A percentile compares a stretch with the other conserved stretches of the same genome.
Conservation (phyloP, 2,797 vertebrate species). For the Cirrhinus mrigala region DNA sequence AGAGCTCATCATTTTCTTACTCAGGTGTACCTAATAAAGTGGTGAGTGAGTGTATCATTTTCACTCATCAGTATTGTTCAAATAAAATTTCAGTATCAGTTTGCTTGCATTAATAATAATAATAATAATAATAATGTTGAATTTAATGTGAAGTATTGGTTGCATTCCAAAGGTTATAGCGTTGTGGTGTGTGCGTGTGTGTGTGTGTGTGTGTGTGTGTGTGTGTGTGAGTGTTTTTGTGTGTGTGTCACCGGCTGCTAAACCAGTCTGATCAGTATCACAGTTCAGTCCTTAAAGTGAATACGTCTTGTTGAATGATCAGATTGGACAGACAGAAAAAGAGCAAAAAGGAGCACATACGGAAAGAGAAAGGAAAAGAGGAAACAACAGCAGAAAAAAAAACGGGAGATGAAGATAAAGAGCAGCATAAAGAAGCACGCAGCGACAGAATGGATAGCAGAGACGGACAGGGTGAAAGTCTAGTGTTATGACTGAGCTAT, state of each 20-base stretch:
- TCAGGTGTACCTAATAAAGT: too few relatives aligned
- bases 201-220: not conserved
- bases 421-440: not conserved
- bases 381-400: not conserved
- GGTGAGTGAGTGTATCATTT: not conserved
- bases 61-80: not conserved
- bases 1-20: too few relatives aligned
- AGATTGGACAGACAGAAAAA: not conserved
- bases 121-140: not conserved
- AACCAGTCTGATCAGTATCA: constrained; percentile 71
- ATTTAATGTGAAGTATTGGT: too few relatives aligned
- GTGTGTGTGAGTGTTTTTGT: constrained; percentile 47
- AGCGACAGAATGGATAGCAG: not conserved
- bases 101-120: not conserved
- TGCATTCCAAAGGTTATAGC: too few relatives aligned
- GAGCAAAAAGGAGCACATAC: not conserved
- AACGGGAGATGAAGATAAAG: not conserved
- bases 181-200: too few relatives aligned
- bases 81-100: not conserved
- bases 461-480: constrained; percentile 15
- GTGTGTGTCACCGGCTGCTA: constrained; percentile 58
- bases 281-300: constrained; percentile 13
- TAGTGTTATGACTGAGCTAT: constrained; percentile 3
- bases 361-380: constrained; percentile 30
- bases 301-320: not conserved